Evolutionary conservation across 2,888 invertebrate genomes (phyloP), one percentile per base, ranked within the genome.

Genomic region (Cabera pusaria): DNA sequence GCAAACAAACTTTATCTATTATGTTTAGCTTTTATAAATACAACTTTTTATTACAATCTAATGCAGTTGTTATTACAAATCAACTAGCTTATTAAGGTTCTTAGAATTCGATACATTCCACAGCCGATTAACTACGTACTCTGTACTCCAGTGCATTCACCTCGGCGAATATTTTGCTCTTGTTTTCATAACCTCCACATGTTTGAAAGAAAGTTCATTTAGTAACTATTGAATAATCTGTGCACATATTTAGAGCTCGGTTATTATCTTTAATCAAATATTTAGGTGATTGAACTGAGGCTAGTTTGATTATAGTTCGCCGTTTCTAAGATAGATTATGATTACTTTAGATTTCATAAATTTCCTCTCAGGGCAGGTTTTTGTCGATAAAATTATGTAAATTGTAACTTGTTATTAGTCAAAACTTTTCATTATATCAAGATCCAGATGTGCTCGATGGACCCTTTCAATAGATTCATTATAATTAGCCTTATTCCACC

Each of bases 71-170:
- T 29, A 29, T 37, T 29, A 29, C 37, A 10, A 19, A 17, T 21
- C 33, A 20, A 34, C 33, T 28, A 19, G 19, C 10, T 5, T 20
- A 23, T 40, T 18, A 34, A 18, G 10, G 8, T 42, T 48, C 44
- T 17, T 2, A 44, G 48, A 42, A 48, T 43, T 39, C 35, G 22
- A 34, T 35, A n/a, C 19, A 5, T 5, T 9, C 19, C 28, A 44
- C 34, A 43, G 27, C 36, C 29, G 33, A 44, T 36, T 27, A 39
- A 34, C 32, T 14, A 22, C 40, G 14, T 4, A 37, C 11, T 41
- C 43, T 34, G 42, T 46, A 45, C 25, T 28, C 20, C 52, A 59
- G 66, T 58, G 31, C 68, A 49, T 68, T 68, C 59, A 67, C 66
- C 68, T 49, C 52, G 52, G 58, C 48, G 43, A 59, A 34, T 40